phyloP scores from a whole-genome alignment of 2,888 invertebrate species.

The Pyrrhosoma nymphula region DNA sequence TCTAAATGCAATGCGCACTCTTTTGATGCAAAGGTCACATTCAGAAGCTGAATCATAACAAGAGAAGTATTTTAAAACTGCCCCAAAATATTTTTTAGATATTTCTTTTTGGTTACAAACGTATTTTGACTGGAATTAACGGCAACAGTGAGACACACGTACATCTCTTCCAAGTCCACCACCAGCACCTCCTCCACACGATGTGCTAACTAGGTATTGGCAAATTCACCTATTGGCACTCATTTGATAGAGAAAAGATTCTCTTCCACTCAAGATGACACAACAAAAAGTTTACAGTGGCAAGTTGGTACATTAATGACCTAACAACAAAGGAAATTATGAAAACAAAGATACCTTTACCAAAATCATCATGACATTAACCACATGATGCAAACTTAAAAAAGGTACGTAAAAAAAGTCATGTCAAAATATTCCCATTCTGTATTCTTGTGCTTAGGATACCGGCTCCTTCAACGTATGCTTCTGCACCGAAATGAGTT shows the following conservation, averaged over 20 bases:
- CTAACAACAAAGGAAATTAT: background rate
- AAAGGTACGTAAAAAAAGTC: constrained; percentile 24
- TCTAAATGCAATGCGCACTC: constrained; percentile 66
- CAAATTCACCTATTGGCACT: constrained; percentile 8
- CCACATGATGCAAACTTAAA: constrained; percentile 6
- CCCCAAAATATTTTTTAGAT: constrained; percentile 45
- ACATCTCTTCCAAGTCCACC: constrained; percentile 20
- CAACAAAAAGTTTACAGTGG: background rate
- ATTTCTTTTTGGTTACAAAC: constrained; percentile 36
- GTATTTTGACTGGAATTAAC: constrained; percentile 51
- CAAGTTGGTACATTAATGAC: background rate
- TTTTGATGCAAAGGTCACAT: constrained; percentile 63
- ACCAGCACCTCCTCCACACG: background rate
- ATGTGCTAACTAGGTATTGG: background rate
- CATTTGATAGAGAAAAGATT: background rate
- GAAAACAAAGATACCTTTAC: background rate
- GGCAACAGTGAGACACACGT: constrained; percentile 56
- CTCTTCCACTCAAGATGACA: background rate
- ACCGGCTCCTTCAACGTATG: background rate
- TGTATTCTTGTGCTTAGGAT: constrained; percentile 50
- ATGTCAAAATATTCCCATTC: constrained; percentile 16
- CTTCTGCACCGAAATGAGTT: constrained; percentile 22
- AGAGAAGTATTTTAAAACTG: constrained; percentile 49
- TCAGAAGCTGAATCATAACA: constrained; percentile 63
- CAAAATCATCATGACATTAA: background rate